These are phyloP conservation scores for Fratercula arctica DNA, from an alignment of 2,797 vertebrate species.

Conservation along the genomic window DNA sequence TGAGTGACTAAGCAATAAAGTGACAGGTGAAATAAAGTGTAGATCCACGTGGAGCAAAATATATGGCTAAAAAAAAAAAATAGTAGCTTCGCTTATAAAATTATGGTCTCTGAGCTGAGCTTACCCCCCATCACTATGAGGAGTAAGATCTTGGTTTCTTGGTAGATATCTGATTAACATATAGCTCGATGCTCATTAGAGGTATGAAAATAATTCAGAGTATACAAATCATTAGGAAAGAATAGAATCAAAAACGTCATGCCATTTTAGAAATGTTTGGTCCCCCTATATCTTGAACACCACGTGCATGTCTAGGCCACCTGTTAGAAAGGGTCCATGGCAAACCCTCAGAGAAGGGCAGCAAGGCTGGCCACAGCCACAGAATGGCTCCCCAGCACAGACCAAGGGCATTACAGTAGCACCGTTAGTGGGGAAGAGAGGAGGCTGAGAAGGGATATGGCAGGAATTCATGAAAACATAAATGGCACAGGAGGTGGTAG, in stretches of 20 bases:
- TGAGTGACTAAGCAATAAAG: background rate
- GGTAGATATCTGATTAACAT: background rate
- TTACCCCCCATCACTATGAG: background rate
- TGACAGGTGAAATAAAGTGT: background rate
- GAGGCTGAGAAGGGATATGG: background rate
- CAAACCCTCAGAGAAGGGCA: background rate
- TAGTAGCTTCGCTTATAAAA: background rate
- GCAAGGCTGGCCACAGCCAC: background rate
- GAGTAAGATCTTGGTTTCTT: background rate
- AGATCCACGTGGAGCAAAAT: background rate
- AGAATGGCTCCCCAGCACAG: background rate
- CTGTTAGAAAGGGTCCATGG: background rate
- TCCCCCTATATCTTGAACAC: accelerated
- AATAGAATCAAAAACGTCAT: background rate
- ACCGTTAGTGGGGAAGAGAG: background rate
- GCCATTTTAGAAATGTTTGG: background rate
- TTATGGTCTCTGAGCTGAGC: background rate
- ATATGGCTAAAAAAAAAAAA: background rate
- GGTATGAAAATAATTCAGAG: background rate
- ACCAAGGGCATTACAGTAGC: background rate
- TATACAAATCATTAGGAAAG: background rate
- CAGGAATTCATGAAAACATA: background rate
- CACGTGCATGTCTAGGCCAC: background rate
- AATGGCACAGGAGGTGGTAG: background rate
- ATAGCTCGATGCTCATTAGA: accelerated